A percentile compares a stretch with the other conserved stretches of the same genome.
Evolutionary conservation across 2,888 invertebrate genomes (phyloP).

Genomic region (Volucella inanis): DNA sequence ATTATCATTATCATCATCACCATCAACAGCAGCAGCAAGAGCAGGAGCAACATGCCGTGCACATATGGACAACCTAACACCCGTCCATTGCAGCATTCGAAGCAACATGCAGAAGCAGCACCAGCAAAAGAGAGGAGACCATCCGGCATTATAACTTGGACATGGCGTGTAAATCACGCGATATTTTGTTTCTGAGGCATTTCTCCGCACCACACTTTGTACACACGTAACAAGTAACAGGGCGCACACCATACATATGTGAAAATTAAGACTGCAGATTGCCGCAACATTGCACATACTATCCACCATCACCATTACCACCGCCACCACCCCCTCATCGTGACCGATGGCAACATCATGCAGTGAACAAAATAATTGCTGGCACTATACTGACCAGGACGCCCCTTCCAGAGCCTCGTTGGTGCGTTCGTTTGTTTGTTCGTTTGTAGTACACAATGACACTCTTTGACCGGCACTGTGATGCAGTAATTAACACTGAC

Average conservation of each 20-base stretch:
- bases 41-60: conserved; percentile 47
- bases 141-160: conserved; percentile 63
- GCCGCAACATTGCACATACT: conserved; percentile 14
- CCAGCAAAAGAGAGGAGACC: conserved; percentile 52
- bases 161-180: conserved; percentile 75
- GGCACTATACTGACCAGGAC: conserved; percentile 21
- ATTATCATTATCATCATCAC: conserved; percentile 62
- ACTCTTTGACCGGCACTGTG: conserved; percentile 63
- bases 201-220: conserved; percentile 57
- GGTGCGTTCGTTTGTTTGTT: neutral
- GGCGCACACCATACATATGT: conserved; percentile 63
- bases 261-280: conserved; percentile 72
- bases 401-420: conserved; percentile 36
- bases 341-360: conserved; percentile 41
- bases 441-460: conserved; percentile 59
- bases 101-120: conserved; percentile 44
- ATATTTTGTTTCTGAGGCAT: conserved; percentile 71
- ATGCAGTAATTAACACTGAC: conserved; percentile 75
- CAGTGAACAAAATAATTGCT: conserved; percentile 68
- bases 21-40: conserved; percentile 44
- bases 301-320: too few species aligned
- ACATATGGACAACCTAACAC: conserved; percentile 56
- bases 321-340: conserved; percentile 11
- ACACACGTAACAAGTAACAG: conserved; percentile 62
- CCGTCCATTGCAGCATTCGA: conserved; percentile 53